phyloP scores from a whole-genome alignment of 2,797 vertebrate genomes.

The Orientallactaga sibirica region DNA sequence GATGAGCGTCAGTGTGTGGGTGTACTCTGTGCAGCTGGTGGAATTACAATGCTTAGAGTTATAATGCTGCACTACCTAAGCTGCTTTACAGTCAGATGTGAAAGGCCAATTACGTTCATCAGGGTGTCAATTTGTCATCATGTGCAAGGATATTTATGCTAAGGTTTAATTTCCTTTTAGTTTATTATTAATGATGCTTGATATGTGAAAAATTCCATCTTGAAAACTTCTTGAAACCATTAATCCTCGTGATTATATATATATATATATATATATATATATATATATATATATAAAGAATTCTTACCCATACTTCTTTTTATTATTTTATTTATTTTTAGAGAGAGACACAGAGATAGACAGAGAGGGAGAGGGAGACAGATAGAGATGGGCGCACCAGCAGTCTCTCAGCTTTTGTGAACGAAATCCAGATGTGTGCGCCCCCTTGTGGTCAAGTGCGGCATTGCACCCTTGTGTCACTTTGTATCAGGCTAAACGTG shows the following conservation, averaged over 20 bases:
- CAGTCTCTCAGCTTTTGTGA: too few relatives aligned
- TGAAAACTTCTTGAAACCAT: conserved; percentile 70
- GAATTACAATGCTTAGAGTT: conserved; percentile 38
- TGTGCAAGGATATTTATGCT: conserved; percentile 73
- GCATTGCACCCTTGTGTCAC: too few relatives aligned
- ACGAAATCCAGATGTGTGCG: too few relatives aligned
- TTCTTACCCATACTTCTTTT: too few relatives aligned
- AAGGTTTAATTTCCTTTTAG: conserved; percentile 79
- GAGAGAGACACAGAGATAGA: too few relatives aligned
- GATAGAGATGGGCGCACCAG: too few relatives aligned
- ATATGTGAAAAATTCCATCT: conserved; percentile 72
- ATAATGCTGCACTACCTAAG: not conserved
- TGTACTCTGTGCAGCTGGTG: not conserved
- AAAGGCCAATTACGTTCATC: conserved; percentile 63
- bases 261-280: not conserved
- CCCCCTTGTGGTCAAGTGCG: too few relatives aligned
- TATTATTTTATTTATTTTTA: too few relatives aligned
- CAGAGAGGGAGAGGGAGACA: too few relatives aligned
- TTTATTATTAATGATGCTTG: conserved; percentile 81
- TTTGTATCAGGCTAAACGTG: too few relatives aligned
- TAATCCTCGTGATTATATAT: conserved; percentile 71
- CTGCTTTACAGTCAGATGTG: not conserved
- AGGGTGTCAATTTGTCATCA: conserved; percentile 74
- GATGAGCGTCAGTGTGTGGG: not conserved
- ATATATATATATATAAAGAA: too few relatives aligned